Base-by-base conservation (phyloP, 2,113 vertebrate genomes). In the Antigone vipio region DNA sequence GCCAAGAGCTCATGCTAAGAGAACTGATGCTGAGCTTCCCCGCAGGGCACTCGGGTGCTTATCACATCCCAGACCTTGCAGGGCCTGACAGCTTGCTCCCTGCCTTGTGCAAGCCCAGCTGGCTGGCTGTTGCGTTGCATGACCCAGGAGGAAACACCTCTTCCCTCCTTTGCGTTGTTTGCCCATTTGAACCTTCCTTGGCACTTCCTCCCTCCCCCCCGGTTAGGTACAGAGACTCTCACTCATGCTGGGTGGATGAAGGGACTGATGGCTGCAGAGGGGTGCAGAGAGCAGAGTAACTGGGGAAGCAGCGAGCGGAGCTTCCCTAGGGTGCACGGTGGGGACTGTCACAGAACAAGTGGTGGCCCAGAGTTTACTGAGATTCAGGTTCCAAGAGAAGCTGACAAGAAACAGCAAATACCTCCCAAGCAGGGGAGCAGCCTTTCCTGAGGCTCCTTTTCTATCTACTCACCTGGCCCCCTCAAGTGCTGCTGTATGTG, bases 41-140 rank as follows among this genome's bases (percentile, higher is more conserved):
- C 3, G 1, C 12, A 15, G 63, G 79, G 34, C 63, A 71, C 40
- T 29, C 9, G 0, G 67, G 38, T 35, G 27, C 30, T 34, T 12
- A 15, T 15, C 55, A 45, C 14, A 22, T 21, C 27, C 35, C 24
- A 30, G 55, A 4, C 29, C 40, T 44, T 29, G 21, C 1, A 3
- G n/a, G 53, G 34, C 10, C 47, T 34, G 63, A 38, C 55, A 58
- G 24, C 21, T 6, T 15, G 27, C 22, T 59, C 55, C 55, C 85
- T 30, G 56, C 35, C 62, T 27, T 35, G 9, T 12, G 68, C 82
- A 29, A 32, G 75, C 49, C 81, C 52, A 16, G 45, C 73, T 35
- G 47, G 21, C 18, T 4, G 3, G 42, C 53, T 17, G 13, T 11
- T 12, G 0, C 27, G 44, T 29, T 29, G 52, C 23, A 17, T 0